Conservation (phyloP, 2,113 vertebrate genomes). For the Daphoenositta chrysoptera region DNA sequence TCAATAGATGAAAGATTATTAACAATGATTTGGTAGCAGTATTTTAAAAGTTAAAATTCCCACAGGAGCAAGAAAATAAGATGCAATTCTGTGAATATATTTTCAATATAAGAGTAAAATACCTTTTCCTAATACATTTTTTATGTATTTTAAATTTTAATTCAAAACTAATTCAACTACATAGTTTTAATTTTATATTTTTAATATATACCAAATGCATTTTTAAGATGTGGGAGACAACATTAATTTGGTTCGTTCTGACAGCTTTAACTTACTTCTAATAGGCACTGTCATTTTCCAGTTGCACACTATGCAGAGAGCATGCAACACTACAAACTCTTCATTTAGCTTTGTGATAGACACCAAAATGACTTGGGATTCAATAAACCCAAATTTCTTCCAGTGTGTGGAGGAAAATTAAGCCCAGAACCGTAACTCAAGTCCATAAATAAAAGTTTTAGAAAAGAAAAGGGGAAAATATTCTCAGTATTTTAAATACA, state of each 20-base stretch:
- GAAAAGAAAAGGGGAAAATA: not conserved
- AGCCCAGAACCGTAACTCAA: not conserved
- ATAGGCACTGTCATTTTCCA: not conserved
- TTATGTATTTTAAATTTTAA: not conserved
- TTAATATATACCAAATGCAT: not conserved
- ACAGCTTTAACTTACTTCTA: not conserved
- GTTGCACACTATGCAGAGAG: not conserved
- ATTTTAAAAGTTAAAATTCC: not conserved
- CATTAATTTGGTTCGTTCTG: not conserved
- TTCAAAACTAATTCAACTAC: not conserved
- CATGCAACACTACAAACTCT: slow-evolving; percentile 25
- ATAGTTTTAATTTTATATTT: not conserved
- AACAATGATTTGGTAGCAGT: not conserved
- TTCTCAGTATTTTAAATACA: not conserved
- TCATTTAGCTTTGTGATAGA: slow-evolving; percentile 68
- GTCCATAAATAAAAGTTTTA: not conserved
- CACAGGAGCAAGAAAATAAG: not conserved
- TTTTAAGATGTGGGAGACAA: not conserved
- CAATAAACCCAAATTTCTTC: slow-evolving; percentile 35
- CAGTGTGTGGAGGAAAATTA: not conserved
- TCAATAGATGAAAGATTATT: not conserved
- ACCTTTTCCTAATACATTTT: not conserved
- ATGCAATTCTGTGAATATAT: not conserved
- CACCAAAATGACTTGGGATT: slow-evolving; percentile 21
- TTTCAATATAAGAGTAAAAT: not conserved